A percentile compares a stretch with the other conserved stretches of the same genome.
These are phyloP conservation scores for Drosophila auraria DNA, from an alignment of 1,140 invertebrate species.

Conservation along the genomic window DNA sequence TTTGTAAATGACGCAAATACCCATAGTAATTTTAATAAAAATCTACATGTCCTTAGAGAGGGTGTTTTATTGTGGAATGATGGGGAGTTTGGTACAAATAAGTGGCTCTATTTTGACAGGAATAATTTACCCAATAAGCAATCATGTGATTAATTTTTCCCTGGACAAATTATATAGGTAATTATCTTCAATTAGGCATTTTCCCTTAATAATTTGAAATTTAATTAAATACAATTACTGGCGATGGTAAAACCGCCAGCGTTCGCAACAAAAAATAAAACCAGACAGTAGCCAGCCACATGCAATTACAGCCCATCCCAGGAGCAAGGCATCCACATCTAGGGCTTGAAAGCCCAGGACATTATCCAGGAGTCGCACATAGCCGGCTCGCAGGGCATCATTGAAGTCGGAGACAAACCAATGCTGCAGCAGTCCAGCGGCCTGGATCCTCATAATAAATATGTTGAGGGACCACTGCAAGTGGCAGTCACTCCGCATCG, in stretches of 20 bases:
- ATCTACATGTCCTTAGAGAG: slow-evolving; percentile 17
- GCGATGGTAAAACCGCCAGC: slow-evolving; percentile 3
- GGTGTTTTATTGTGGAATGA: not conserved
- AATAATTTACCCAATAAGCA: not conserved
- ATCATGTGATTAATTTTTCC: not conserved
- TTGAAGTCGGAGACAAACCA: slow-evolving; percentile 73
- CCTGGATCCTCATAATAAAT: slow-evolving; percentile 71
- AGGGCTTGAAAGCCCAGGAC: slow-evolving; percentile 58
- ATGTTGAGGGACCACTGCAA: slow-evolving; percentile 54
- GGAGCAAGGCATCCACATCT: slow-evolving; percentile 53
- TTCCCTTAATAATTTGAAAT: not conserved
- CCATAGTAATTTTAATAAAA: slow-evolving; percentile 30
- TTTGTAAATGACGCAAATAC: slow-evolving; percentile 39
- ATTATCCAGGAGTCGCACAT: slow-evolving; percentile 68
- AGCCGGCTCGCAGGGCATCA: slow-evolving; percentile 68
- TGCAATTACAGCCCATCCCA: slow-evolving; percentile 56
- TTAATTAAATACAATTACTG: not conserved
- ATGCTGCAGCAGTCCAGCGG: slow-evolving; percentile 56
- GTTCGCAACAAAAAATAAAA: slow-evolving; percentile 15
- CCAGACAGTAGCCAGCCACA: slow-evolving; percentile 23
- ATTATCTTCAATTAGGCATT: not conserved
- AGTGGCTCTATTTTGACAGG: not conserved
- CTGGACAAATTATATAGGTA: no score
- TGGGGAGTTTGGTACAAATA: not conserved
- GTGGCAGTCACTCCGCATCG: slow-evolving; percentile 71